Conservation (phyloP, 2,113 vertebrate species). For the Heterochromis multidens region DNA sequence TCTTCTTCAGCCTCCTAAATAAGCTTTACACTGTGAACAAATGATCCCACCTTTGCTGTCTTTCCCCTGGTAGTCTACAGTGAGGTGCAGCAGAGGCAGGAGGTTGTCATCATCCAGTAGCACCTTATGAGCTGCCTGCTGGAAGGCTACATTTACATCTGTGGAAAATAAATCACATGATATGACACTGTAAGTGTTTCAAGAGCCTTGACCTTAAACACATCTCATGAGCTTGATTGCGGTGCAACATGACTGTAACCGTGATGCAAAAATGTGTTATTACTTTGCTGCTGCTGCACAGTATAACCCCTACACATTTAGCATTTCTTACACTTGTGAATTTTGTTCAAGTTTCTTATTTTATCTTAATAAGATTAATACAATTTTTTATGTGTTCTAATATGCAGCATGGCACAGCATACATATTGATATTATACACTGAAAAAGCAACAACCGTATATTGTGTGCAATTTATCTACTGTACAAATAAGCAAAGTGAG, state of each 20-base stretch:
- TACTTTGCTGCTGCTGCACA: not conserved
- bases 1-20: not conserved
- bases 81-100: conserved; percentile 92
- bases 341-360: not conserved
- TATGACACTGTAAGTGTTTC: not conserved
- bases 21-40: not conserved
- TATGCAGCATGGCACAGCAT: not conserved
- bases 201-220: not conserved
- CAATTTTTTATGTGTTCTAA: not conserved
- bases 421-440: no score
- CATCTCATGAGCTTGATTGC: no score
- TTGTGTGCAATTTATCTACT: not conserved
- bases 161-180: not conserved
- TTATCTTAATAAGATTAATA: not conserved
- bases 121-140: conserved; percentile 95
- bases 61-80: conserved; percentile 92
- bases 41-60: conserved; percentile 85
- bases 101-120: conserved; percentile 95
- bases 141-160: conserved; percentile 98
- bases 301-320: not conserved
- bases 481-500: not conserved
- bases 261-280: not conserved
- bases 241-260: no score
- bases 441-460: no score
- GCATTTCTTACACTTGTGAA: not conserved